A percentile compares a stretch with the other conserved stretches of the same genome.
Conservation (phyloP, 1,140 invertebrate genomes). For the Bombyx mori region DNA sequence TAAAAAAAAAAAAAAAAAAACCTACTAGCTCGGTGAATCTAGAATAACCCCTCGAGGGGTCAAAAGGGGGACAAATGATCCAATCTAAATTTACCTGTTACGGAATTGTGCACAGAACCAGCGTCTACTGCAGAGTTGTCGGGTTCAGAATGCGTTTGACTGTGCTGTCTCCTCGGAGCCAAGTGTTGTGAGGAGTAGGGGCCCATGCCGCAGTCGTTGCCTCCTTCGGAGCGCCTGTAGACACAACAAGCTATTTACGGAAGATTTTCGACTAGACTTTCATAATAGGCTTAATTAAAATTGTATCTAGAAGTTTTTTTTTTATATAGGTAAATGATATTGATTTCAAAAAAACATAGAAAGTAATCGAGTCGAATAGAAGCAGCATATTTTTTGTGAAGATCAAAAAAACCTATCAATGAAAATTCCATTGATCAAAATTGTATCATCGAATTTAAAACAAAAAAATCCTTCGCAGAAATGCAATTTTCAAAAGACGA, state of each 20-base stretch:
- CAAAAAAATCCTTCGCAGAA: too few relatives aligned
- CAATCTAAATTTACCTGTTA: conserved; percentile 25
- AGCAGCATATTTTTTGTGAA: too few relatives aligned
- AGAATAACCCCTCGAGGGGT: too few relatives aligned
- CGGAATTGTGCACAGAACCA: conserved; percentile 46
- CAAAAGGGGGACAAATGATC: too few relatives aligned
- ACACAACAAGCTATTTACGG: not conserved
- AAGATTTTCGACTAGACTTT: not conserved
- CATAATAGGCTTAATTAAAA: not conserved
- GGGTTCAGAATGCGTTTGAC: conserved; percentile 77
- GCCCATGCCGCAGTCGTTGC: conserved; percentile 65
- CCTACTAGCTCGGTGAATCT: too few relatives aligned
- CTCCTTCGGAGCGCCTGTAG: conserved; percentile 72
- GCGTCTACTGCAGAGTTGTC: conserved; percentile 69
- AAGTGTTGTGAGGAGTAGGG: conserved; percentile 59
- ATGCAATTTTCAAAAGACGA: too few relatives aligned
- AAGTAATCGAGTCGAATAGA: not conserved
- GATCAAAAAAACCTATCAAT: too few relatives aligned
- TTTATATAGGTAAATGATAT: not conserved
- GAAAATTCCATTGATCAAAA: too few relatives aligned
- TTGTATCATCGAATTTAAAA: too few relatives aligned
- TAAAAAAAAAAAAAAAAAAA: too few relatives aligned
- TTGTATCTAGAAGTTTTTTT: not conserved
- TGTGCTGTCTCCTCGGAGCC: conserved; percentile 72
- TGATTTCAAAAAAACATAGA: too few relatives aligned